These are phyloP conservation scores for Melinaea menophilus DNA, from an alignment of 2,888 invertebrate species.

Conservation along the genomic window DNA sequence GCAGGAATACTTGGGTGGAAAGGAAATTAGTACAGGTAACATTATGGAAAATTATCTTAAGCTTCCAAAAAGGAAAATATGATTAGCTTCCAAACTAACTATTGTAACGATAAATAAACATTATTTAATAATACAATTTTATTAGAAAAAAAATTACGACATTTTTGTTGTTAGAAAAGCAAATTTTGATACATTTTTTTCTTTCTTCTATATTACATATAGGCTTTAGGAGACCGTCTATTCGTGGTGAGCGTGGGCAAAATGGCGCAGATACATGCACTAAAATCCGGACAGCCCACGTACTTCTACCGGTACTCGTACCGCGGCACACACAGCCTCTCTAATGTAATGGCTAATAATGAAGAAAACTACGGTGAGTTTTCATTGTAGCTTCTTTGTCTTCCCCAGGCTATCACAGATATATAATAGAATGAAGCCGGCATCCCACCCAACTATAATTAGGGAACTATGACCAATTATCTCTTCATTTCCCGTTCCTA, in stretches of 20 bases:
- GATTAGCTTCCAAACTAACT: too few species aligned
- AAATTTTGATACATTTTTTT: background rate
- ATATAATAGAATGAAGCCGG: too few species aligned
- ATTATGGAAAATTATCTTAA: too few species aligned
- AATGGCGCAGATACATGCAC: slow-evolving; percentile 79
- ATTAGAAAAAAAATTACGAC: too few species aligned
- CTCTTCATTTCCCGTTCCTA: too few species aligned
- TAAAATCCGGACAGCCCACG: slow-evolving; percentile 75
- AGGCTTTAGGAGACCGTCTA: slow-evolving; percentile 82
- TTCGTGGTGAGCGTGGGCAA: slow-evolving; percentile 79
- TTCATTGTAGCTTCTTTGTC: background rate
- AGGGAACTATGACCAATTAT: too few species aligned
- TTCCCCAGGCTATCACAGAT: too few species aligned
- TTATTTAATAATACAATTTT: too few species aligned
- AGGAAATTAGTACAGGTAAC: slow-evolving; percentile 64
- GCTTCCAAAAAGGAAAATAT: too few species aligned
- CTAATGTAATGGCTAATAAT: slow-evolving; percentile 70
- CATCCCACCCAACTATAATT: too few species aligned
- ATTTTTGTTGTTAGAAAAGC: background rate
- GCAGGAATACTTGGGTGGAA: slow-evolving; percentile 74
- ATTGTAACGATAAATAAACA: background rate
- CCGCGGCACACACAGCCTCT: slow-evolving; percentile 77
- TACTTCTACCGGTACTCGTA: slow-evolving; percentile 82
- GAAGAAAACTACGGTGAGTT: slow-evolving; percentile 76
- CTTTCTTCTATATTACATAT: slow-evolving; percentile 9